Base-by-base conservation (phyloP, 2,888 invertebrate genomes). In the Epinotia demarniana region DNA sequence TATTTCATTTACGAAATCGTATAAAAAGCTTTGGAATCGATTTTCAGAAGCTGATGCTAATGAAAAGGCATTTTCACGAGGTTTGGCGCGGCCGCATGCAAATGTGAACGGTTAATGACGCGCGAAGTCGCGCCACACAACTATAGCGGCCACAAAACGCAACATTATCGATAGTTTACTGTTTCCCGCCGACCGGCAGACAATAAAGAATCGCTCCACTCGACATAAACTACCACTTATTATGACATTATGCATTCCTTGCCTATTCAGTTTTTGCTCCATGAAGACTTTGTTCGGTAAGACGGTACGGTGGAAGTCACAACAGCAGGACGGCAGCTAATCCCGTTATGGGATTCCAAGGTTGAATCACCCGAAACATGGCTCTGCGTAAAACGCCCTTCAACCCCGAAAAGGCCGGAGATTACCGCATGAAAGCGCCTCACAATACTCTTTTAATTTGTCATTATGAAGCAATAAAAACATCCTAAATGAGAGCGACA, bases 391-490 rank as follows among this genome's bases (percentile, higher is more conserved):
- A 85, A 85, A 86, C 85, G 84, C 86, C 84, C 86, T 85, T 87
- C 86, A 89, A 86, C 86, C 85, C 87, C 87, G 85, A 88, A 90
- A 87, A 86, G 86, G 82, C 83, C 81, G 81, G 81, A 84, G 91
- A 91, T 92, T 89, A 86, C 84, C 83, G 86, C 92, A 92, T 92
- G 91, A 92, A 93, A 93, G 89, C 87, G 91, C 87, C 85, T 81
- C 86, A 93, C 93, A 93, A 93, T 93, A 91, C 89, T 89, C 90
- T 92, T 90, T 92, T 93, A 93, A 93, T 93, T 94, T 93, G 92
- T 92, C 93, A 93, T 93, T 93, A 93, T 90, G 88, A 81, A 89
- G 90, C 90, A 93, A 93, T 93, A 93, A 93, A 93, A 94, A 94
- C 93, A 93, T 90, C 86, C 87, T 93, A 93, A 93, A 92, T 90